Conservation (phyloP, 2,113 vertebrate species). For the Trinectes maculatus region DNA sequence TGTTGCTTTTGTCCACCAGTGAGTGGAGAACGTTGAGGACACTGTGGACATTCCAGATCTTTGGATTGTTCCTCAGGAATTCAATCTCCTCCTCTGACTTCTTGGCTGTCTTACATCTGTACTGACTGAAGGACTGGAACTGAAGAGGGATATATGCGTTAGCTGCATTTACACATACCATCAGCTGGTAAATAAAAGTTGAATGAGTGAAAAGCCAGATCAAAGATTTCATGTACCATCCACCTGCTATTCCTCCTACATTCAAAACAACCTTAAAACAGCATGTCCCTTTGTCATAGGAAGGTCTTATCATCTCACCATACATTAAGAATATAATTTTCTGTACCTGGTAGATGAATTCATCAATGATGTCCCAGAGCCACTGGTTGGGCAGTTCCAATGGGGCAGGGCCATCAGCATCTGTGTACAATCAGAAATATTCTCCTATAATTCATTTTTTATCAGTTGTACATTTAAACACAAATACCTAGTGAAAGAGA, state of each 20-base stretch:
- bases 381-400: constrained; percentile 98
- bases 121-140: constrained; percentile 99
- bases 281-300: not conserved
- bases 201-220: not conserved
- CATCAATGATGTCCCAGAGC: constrained; percentile 99
- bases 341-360: constrained; percentile 97
- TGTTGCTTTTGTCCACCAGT: constrained; percentile 98
- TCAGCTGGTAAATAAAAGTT: not conserved
- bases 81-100: constrained; percentile 97
- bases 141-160: constrained; percentile 50
- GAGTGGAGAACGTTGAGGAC: constrained; percentile 98
- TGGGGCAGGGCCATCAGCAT: constrained; percentile 97
- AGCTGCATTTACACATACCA: not conserved
- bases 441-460: not conserved
- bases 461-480: not conserved
- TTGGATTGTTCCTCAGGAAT: constrained; percentile 96
- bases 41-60: constrained; percentile 99
- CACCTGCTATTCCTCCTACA: not conserved
- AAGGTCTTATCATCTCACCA: not conserved
- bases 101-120: constrained; percentile 97
- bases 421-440: constrained; percentile 73
- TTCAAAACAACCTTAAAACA: not conserved
- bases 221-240: too few species aligned
- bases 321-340: not conserved
- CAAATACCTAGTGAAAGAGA: not conserved